A percentile compares a stretch with the other conserved stretches of the same genome.
Evolutionary conservation across 1,140 invertebrate genomes (phyloP).

Genomic region (Callitettix versicolor): DNA sequence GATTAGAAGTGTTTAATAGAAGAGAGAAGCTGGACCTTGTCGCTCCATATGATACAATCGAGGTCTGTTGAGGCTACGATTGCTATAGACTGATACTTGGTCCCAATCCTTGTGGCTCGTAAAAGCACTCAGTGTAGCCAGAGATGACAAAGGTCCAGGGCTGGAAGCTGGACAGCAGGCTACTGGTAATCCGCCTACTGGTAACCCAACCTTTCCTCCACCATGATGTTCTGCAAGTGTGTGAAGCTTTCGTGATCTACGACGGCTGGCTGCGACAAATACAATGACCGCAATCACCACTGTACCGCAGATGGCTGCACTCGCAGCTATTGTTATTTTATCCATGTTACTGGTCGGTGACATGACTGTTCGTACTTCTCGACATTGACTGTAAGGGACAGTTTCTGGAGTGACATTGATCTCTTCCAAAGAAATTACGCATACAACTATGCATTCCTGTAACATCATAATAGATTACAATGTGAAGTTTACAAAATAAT

Average conservation of each 20-base stretch:
- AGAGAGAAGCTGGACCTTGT: constrained; percentile 34
- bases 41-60: constrained; percentile 65
- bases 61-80: constrained; percentile 74
- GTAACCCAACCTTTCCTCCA: constrained; percentile 44
- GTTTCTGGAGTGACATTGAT: constrained; percentile 71
- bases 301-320: constrained; percentile 85
- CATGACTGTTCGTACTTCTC: constrained; percentile 74
- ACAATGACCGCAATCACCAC: constrained; percentile 79
- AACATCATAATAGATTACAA: too few relatives aligned
- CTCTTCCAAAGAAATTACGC: constrained; percentile 81
- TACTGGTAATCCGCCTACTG: constrained; percentile 55
- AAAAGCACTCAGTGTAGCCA: constrained; percentile 65
- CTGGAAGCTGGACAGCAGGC: constrained; percentile 64
- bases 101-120: constrained; percentile 86
- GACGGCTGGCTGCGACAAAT: constrained; percentile 71
- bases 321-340: constrained; percentile 86
- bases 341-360: constrained; percentile 80
- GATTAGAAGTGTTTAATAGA: constrained; percentile 16
- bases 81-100: constrained; percentile 83
- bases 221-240: constrained; percentile 50
- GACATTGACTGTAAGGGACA: constrained; percentile 76
- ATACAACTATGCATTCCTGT: constrained; percentile 84
- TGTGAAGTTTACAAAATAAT: too few relatives aligned
- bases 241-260: constrained; percentile 52
- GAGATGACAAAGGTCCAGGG: constrained; percentile 66